phyloP scores from a whole-genome alignment of 2,888 invertebrate species.

The Lasioglossum oenotherae region DNA sequence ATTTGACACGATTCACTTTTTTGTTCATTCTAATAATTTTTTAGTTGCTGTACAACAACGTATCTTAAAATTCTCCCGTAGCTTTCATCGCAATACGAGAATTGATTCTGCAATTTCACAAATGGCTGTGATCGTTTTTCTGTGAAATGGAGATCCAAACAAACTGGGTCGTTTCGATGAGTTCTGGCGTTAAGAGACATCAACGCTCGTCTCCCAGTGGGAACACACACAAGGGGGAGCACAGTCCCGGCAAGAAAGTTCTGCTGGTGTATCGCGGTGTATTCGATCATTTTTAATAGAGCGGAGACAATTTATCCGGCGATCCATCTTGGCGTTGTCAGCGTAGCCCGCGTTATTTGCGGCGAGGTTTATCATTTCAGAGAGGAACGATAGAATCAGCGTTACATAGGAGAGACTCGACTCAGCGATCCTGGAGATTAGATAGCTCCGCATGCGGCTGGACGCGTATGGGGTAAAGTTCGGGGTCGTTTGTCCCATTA shows the following conservation, averaged over 20 bases:
- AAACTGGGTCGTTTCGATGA: neutral
- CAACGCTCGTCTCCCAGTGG: neutral
- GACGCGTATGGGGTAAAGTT: constrained; percentile 35
- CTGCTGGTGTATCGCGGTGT: neutral
- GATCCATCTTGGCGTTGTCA: constrained; percentile 12
- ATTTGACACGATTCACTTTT: neutral
- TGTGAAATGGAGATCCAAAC: neutral
- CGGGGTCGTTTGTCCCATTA: constrained; percentile 7
- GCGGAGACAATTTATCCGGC: constrained; percentile 9
- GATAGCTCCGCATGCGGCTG: constrained; percentile 37
- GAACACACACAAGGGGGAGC: neutral
- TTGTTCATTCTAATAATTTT: too few species aligned
- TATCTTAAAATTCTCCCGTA: too few species aligned
- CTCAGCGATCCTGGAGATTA: constrained; percentile 56
- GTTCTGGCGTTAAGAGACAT: neutral
- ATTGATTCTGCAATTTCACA: neutral
- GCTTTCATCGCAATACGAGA: too few species aligned
- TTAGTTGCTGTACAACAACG: too few species aligned
- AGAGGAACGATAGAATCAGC: constrained; percentile 27
- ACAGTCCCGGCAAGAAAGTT: neutral
- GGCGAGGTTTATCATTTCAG: constrained; percentile 6
- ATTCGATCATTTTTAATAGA: constrained; percentile 7
- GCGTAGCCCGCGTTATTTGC: neutral
- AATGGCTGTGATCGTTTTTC: neutral
- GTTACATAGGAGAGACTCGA: constrained; percentile 3